Evolutionary conservation across 37 sponge, comb jelly and placozoan genomes (phyloP), one percentile per base, ranked within the genome.

Genomic region (Beroe ovata): DNA sequence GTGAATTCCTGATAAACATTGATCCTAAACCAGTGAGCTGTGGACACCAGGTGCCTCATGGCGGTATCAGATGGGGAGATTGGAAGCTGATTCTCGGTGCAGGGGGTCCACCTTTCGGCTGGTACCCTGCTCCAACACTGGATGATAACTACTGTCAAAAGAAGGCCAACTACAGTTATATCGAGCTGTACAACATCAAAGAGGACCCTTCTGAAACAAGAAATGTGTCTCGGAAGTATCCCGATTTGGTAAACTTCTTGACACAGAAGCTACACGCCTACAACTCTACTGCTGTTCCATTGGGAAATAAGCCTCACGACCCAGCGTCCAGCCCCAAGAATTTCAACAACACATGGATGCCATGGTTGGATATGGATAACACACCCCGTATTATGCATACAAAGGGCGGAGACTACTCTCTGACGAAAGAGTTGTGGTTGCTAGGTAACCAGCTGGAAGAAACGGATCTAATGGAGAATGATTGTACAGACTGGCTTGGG

Each of bases 11-110:
- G 32, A 71, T 71, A 29, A 71, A 71, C 71, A 71, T 71, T 71
- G 71, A 71, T 28, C 71, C 71, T 6, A 71, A 71, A 71, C 71
- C 71, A 71, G 37, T 71, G 34, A 38, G 38, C 16, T 71, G 71
- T 29, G 71, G 71, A 8, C 71, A 71, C 36, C 32, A 28, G 34
- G 71, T 71, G 11, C 71, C 71, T 28, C 71, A 71, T 71, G 71
- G 38, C 8, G 71, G 71, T 18, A 11, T 71, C 8, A 16, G 71
- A 30, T 71, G 71, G 71, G 29, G 29, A 4, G 71, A 71, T 6
- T 71, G 71, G 71, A 71, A 71, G 37, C 71, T 71, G 21, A 71
- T 71, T 29, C 29, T 71, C 34, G 71, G 71, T 36, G 37, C 34
- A 4, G 71, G 71, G 29, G 71, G 71, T 33, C 71, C 71, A 30